Conservation (phyloP, 2,888 invertebrate species). For the Acanthosepion lycidas region DNA sequence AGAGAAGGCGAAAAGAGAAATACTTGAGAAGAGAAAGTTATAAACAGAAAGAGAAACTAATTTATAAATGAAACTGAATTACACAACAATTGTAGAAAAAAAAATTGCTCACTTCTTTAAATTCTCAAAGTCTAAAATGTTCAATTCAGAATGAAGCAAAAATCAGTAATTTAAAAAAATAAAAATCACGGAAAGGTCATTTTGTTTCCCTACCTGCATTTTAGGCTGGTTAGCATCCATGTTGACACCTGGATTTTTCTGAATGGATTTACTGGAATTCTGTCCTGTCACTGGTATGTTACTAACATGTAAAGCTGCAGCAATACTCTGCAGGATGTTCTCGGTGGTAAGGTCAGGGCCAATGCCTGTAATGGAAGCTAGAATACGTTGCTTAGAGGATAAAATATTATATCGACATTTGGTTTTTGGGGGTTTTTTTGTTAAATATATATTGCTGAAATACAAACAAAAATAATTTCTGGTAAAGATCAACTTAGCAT, state of each 20-base stretch:
- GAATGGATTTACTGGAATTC: conserved; percentile 78
- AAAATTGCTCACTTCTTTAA: too few relatives aligned
- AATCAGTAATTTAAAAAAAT: too few relatives aligned
- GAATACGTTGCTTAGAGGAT: conserved; percentile 14
- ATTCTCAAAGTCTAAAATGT: too few relatives aligned
- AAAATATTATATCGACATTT: neutral
- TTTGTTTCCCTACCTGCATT: conserved; percentile 80
- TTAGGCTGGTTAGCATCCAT: conserved; percentile 97
- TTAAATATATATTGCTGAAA: too few relatives aligned
- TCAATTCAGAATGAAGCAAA: too few relatives aligned
- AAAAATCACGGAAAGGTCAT: neutral
- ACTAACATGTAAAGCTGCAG: conserved; percentile 91
- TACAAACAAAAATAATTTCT: too few relatives aligned
- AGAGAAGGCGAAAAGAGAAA: neutral
- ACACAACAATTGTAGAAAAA: too few relatives aligned
- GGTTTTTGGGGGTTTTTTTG: too few relatives aligned
- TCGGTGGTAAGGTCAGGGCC: conserved; percentile 73
- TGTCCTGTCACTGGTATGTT: conserved; percentile 91
- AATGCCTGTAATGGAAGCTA: conserved; percentile 66
- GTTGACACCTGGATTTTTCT: conserved; percentile 94
- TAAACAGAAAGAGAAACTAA: neutral
- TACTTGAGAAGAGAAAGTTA: neutral
- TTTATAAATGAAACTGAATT: too few relatives aligned
- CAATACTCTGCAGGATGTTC: conserved; percentile 85
- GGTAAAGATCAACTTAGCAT: too few relatives aligned